These are phyloP conservation scores for Lepidochrysops patricia DNA, from an alignment of 2,888 invertebrate genomes.

Conservation along the genomic window DNA sequence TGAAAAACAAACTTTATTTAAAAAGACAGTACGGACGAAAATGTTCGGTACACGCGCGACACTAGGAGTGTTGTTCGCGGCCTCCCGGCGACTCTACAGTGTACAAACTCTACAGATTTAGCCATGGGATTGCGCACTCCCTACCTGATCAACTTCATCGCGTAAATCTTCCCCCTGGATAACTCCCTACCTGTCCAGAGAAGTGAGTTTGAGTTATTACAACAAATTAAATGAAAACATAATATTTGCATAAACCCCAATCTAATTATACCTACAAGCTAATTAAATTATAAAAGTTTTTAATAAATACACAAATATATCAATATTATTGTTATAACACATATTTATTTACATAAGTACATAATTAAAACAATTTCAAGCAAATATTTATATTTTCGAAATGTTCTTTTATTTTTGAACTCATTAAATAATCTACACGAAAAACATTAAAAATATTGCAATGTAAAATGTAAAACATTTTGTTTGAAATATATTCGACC, in stretches of 20 bases:
- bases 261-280: no score
- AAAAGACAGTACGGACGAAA: neutral
- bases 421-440: neutral
- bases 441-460: neutral
- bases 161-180: neutral
- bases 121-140: neutral
- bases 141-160: neutral
- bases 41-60: neutral
- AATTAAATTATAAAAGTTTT: no score
- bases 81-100: neutral
- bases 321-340: no score
- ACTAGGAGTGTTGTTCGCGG: neutral
- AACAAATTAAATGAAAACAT: no score
- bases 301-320: no score
- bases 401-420: neutral
- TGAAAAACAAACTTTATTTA: neutral
- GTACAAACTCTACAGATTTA: neutral
- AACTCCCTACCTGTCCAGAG: no score
- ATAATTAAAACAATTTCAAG: neutral
- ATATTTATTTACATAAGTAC: no score
- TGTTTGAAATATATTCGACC: constrained; percentile 13
- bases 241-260: no score
- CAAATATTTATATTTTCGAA: neutral
- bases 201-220: no score
- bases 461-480: neutral